Evolutionary conservation across 2,113 vertebrate genomes (phyloP).

Genomic region (Formicarius rufipectus): DNA sequence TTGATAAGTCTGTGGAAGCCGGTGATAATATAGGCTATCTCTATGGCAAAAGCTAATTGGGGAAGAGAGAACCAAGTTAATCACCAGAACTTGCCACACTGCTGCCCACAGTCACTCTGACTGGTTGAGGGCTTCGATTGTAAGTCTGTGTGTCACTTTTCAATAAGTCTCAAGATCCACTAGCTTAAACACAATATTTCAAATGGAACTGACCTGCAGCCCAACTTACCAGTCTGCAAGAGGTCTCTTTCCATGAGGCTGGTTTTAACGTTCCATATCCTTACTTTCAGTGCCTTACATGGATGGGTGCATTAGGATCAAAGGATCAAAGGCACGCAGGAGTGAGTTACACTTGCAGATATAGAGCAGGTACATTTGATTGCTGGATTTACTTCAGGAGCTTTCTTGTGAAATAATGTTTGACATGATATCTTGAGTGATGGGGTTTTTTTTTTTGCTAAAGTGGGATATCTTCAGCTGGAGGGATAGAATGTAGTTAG

Average conservation of each 20-base stretch:
- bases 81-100: not conserved
- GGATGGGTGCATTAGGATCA: not conserved
- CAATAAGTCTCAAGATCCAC: not conserved
- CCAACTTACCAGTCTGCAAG: not conserved
- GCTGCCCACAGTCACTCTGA: not conserved
- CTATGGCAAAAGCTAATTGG: not conserved
- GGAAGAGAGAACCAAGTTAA: not conserved
- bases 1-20: not conserved
- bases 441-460: not conserved
- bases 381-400: not conserved
- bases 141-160: not conserved
- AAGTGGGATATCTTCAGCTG: not conserved
- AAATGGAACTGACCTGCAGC: not conserved
- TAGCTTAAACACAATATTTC: not conserved
- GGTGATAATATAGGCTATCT: not conserved
- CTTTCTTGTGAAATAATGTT: not conserved
- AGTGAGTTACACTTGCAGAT: not conserved
- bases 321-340: not conserved
- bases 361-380: not conserved
- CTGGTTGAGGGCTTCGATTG: not conserved
- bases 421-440: not conserved
- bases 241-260: not conserved
- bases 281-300: rapidly evolving
- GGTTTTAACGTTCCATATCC: not conserved
- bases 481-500: not conserved